phyloP scores from a whole-genome alignment of 1,140 invertebrate species.

The Tetraneura akinire region DNA sequence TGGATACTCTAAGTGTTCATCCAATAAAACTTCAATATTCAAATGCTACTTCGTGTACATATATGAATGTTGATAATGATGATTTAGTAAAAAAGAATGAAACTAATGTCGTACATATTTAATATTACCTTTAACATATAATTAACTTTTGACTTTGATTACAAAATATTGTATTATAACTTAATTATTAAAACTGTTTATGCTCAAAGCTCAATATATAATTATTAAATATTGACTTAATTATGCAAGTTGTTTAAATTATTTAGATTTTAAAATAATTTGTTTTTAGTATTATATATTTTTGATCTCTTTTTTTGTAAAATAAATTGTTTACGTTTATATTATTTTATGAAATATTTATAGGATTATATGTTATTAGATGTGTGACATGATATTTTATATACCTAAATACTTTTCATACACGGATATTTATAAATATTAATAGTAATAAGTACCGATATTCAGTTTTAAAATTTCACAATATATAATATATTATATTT shows the following conservation, averaged over 20 bases:
- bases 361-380: neutral
- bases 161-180: neutral
- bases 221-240: neutral
- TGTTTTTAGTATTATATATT: neutral
- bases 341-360: neutral
- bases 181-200: conserved; percentile 18
- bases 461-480: neutral
- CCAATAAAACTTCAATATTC: neutral
- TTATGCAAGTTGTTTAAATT: neutral
- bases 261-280: neutral
- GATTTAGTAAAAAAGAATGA: conserved; percentile 18
- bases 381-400: too few species aligned
- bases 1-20: conserved; percentile 26
- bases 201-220: conserved; percentile 38
- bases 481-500: neutral
- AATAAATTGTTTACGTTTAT: neutral
- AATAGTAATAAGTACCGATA: too few species aligned
- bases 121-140: neutral
- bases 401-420: too few species aligned
- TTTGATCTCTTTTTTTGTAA: conserved; percentile 29
- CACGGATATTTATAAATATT: too few species aligned
- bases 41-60: conserved; percentile 9
- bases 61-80: conserved; percentile 20
- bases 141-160: neutral
- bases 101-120: conserved; percentile 2